These are phyloP conservation scores for Tetraodon nigroviridis DNA, from an alignment of 2,113 vertebrate genomes.

Conservation along the genomic window DNA sequence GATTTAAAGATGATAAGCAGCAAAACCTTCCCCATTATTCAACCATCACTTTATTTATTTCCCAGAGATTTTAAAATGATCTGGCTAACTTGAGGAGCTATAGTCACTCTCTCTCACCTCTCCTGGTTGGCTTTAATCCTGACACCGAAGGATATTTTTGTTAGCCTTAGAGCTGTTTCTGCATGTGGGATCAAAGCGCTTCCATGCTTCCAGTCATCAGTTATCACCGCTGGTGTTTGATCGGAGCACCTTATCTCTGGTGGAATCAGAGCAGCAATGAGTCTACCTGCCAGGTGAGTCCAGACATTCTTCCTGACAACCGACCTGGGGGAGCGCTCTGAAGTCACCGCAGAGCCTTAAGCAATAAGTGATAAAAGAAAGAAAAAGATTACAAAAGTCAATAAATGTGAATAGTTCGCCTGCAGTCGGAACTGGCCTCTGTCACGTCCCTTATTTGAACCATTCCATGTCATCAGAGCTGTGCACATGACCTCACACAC, in stretches of 20 bases:
- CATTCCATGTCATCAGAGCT: background rate
- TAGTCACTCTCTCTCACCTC: too few species aligned
- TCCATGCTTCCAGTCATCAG: too few species aligned
- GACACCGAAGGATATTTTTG: too few species aligned
- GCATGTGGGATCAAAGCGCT: too few species aligned
- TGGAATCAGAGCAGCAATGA: slow-evolving; percentile 15
- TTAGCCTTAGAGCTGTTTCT: too few species aligned
- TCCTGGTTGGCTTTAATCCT: too few species aligned
- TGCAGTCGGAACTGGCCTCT: background rate
- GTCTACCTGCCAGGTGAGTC: slow-evolving; percentile 22
- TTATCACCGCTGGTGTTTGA: slow-evolving; percentile 16
- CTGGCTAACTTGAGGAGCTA: too few species aligned
- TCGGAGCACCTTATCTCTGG: slow-evolving; percentile 15
- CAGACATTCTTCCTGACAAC: background rate
- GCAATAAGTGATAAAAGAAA: background rate
- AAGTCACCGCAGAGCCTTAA: background rate
- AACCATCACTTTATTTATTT: too few species aligned
- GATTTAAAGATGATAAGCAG: slow-evolving; percentile 30
- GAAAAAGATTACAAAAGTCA: background rate
- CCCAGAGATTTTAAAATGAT: too few species aligned
- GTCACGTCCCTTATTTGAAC: slow-evolving; percentile 15
- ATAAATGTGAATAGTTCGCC: background rate
- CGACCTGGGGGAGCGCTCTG: background rate
- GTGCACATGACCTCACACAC: slow-evolving; percentile 2
- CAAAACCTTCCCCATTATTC: too few species aligned